Conservation (phyloP, 2,888 invertebrate species). For the Julus scanicus region DNA sequence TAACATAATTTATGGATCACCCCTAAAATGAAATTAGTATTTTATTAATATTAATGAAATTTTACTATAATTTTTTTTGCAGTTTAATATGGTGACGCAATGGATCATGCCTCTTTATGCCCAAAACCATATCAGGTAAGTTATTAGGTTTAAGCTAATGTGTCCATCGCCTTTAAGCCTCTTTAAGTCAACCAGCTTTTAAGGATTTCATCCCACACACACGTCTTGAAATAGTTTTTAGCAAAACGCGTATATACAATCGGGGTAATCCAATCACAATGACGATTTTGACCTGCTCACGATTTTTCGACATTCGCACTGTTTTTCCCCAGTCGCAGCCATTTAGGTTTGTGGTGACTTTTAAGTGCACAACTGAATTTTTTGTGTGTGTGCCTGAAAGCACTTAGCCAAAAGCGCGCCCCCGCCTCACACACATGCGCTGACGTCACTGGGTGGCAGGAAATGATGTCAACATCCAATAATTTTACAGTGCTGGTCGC, state of each 20-base stretch:
- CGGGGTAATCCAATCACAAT: background rate
- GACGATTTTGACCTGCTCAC: background rate
- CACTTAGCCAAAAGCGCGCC: background rate
- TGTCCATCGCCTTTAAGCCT: background rate
- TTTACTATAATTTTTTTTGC: too few relatives aligned
- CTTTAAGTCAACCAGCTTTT: background rate
- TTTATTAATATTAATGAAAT: too few relatives aligned
- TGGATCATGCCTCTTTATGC: background rate
- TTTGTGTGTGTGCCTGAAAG: background rate
- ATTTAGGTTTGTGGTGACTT: conserved; percentile 6
- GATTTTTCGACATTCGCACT: conserved; percentile 12
- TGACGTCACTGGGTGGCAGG: background rate
- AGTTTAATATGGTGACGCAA: too few relatives aligned
- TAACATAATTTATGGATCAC: too few relatives aligned
- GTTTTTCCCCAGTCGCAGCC: background rate
- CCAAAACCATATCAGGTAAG: background rate
- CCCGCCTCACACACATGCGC: background rate
- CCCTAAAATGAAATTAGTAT: too few relatives aligned
- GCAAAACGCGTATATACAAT: background rate
- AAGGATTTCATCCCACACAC: background rate
- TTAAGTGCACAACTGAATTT: background rate
- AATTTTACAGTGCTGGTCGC: background rate
- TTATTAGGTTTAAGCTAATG: background rate
- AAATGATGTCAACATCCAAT: background rate
- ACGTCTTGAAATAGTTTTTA: background rate